Evolutionary conservation across 2,113 vertebrate genomes (phyloP).

Genomic region (Ivindomyrus marchei): DNA sequence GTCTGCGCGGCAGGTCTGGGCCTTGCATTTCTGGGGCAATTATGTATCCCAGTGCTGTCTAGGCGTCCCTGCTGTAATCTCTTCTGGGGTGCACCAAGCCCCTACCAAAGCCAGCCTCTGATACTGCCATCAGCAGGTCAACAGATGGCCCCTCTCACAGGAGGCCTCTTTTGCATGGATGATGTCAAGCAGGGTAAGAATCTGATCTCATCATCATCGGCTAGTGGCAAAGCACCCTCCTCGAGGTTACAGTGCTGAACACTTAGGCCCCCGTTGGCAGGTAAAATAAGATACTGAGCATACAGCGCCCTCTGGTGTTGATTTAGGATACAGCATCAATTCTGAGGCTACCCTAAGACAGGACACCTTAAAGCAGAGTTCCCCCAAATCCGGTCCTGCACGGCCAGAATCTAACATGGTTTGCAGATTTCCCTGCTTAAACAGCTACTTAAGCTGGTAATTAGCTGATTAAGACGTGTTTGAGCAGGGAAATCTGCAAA

Average conservation of each 20-base stretch:
- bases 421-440: background rate
- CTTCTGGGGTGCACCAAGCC: background rate
- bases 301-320: conserved; percentile 32
- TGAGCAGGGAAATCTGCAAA: background rate
- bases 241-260: conserved; percentile 56
- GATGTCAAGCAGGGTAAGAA: conserved; percentile 68
- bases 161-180: conserved; percentile 58
- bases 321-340: background rate
- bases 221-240: conserved; percentile 66
- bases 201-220: conserved; percentile 64
- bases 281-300: conserved; percentile 36
- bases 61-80: background rate
- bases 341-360: background rate
- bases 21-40: background rate
- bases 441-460: background rate
- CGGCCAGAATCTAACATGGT: background rate
- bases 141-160: background rate
- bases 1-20: background rate
- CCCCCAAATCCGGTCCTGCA: background rate
- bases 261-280: conserved; percentile 2
- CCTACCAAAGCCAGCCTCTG: background rate
- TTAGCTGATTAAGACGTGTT: background rate
- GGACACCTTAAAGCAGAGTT: background rate
- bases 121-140: background rate
- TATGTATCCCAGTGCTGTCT: background rate